Conservation (phyloP, 2,797 vertebrate species). For the Pagetopsis macropterus region DNA sequence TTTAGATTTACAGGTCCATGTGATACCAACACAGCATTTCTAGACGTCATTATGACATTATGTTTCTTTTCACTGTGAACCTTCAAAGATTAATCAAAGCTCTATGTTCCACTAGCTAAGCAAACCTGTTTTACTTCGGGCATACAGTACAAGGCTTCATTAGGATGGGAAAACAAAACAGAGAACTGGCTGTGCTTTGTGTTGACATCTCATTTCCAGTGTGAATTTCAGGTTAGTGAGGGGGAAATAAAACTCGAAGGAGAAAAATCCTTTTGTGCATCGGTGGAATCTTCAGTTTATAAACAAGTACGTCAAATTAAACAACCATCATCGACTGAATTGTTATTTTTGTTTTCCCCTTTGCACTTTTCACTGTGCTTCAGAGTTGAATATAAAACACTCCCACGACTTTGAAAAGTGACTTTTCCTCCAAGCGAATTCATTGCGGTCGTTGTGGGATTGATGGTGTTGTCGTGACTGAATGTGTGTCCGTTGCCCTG, state of each 20-base stretch:
- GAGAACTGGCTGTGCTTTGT: neutral
- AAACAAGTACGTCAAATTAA: constrained; percentile 4
- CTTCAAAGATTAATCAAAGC: neutral
- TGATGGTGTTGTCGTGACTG: constrained; percentile 55
- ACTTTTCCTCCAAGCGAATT: constrained; percentile 62
- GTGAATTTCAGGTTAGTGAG: constrained; percentile 1
- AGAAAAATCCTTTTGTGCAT: neutral
- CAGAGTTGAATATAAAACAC: constrained; percentile 55
- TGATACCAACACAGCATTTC: neutral
- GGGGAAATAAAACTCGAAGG: neutral
- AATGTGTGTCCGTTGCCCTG: constrained; percentile 60
- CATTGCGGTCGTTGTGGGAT: constrained; percentile 49
- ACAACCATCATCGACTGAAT: constrained; percentile 11
- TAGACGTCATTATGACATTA: too few relatives aligned
- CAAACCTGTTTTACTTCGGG: neutral
- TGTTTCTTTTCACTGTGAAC: constrained; percentile 4
- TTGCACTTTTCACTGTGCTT: constrained; percentile 10
- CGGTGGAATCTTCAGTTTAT: constrained; percentile 23
- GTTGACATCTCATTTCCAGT: neutral
- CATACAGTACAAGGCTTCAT: neutral
- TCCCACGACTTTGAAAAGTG: constrained; percentile 54
- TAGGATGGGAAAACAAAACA: neutral
- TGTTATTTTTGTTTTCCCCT: constrained; percentile 32
- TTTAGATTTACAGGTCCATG: neutral
- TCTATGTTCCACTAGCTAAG: neutral